Conservation (phyloP, 1,140 invertebrate genomes). For the Bradysia coprophila region DNA sequence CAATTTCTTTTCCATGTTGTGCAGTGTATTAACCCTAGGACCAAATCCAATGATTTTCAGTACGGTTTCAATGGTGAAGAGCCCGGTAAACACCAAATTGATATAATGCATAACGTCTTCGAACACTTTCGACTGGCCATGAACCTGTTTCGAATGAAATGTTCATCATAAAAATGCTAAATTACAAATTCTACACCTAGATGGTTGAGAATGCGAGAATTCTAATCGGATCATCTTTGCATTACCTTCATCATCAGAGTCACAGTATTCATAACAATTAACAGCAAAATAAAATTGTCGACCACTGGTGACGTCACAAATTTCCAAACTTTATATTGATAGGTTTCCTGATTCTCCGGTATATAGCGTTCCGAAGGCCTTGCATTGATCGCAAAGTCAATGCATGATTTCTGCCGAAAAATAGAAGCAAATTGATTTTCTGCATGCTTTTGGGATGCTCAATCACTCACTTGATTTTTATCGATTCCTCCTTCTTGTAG, state of each 20-base stretch:
- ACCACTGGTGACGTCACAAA: not conserved
- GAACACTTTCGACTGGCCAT: constrained; percentile 77
- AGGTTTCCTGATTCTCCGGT: not conserved
- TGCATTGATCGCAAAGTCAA: not conserved
- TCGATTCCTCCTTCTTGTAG: constrained; percentile 98
- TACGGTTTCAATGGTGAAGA: constrained; percentile 95
- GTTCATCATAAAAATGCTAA: not conserved
- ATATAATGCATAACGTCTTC: constrained; percentile 85
- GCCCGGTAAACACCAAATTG: constrained; percentile 94
- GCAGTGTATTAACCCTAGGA: constrained; percentile 43
- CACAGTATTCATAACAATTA: not conserved
- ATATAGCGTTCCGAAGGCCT: not conserved
- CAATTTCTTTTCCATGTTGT: too few relatives aligned
- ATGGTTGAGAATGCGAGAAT: too few relatives aligned
- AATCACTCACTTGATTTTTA: constrained; percentile 98
- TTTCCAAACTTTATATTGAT: constrained; percentile 1
- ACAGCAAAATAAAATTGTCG: not conserved
- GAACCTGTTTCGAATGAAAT: constrained; percentile 49
- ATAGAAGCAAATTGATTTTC: too few relatives aligned
- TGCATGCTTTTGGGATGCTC: too few relatives aligned
- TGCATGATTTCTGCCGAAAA: not conserved
- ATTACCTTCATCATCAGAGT: not conserved
- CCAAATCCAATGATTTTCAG: constrained; percentile 96
- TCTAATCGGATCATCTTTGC: too few relatives aligned
- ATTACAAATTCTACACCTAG: not conserved